A percentile compares a stretch with the other conserved stretches of the same genome.
Conservation (phyloP, 1,140 invertebrate genomes). For the Orchesella cincta region DNA sequence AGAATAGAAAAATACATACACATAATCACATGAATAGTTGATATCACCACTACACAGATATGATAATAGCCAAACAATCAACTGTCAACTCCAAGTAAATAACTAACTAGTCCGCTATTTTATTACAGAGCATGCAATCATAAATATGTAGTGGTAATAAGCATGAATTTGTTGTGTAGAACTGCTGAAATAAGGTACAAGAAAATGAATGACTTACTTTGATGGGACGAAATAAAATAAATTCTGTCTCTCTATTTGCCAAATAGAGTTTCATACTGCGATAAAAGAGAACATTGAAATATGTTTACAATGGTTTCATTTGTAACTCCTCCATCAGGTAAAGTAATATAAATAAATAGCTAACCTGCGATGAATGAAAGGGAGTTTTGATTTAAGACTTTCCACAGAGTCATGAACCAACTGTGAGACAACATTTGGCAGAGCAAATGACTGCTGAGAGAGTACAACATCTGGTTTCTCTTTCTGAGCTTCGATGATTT, state of each 20-base stretch:
- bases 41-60: not conserved
- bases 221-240: slow-evolving; percentile 90
- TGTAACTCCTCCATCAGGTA: too few relatives aligned
- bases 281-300: slow-evolving; percentile 74
- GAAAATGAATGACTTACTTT: slow-evolving; percentile 63
- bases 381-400: slow-evolving; percentile 76
- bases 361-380: slow-evolving; percentile 82
- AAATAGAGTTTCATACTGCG: slow-evolving; percentile 90
- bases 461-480: slow-evolving; percentile 53
- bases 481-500: slow-evolving; percentile 52
- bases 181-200: not conserved
- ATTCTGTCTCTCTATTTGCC: slow-evolving; percentile 94
- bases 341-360: too few relatives aligned
- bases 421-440: slow-evolving; percentile 57
- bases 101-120: not conserved
- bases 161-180: not conserved
- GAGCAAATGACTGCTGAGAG: slow-evolving; percentile 59
- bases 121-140: not conserved
- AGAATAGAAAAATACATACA: slow-evolving; percentile 50
- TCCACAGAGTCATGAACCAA: slow-evolving; percentile 61
- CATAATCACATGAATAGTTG: not conserved
- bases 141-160: not conserved
- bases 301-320: too few relatives aligned
- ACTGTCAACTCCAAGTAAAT: not conserved
- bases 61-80: slow-evolving; percentile 10